Conservation (phyloP, 2,113 vertebrate species). For the Tautogolabrus adspersus region DNA sequence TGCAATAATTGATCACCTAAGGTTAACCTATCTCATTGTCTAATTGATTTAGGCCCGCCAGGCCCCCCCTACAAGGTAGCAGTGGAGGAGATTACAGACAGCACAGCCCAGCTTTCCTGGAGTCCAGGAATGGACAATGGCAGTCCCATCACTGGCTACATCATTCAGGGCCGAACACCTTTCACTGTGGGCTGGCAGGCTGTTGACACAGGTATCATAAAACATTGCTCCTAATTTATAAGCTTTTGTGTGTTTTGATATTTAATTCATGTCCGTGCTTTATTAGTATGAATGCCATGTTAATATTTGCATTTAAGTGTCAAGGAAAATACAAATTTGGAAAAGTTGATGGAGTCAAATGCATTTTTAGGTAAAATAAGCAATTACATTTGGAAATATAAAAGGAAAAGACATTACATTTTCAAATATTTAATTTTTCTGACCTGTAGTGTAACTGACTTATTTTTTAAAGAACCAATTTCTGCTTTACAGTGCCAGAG, state of each 20-base stretch:
- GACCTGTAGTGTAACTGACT: no score
- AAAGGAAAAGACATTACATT: no score
- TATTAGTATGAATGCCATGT: no score
- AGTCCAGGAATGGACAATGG: conserved; percentile 91
- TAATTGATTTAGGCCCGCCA: conserved; percentile 87
- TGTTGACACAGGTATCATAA: conserved; percentile 88
- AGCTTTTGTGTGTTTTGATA: conserved; percentile 2
- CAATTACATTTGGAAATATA: no score
- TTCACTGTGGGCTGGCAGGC: conserved; percentile 96
- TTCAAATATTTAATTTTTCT: no score
- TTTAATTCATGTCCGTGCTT: no score
- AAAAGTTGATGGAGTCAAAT: no score
- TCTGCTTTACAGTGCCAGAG: conserved; percentile 86
- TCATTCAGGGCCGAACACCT: conserved; percentile 90
- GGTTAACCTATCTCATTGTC: conserved; percentile 42
- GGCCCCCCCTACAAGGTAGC: conserved; percentile 89
- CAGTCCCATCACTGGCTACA: conserved; percentile 92
- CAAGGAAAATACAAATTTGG: no score
- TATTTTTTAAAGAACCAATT: not conserved
- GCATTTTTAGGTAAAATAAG: no score
- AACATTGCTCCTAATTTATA: not conserved
- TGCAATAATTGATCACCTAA: conserved; percentile 8
- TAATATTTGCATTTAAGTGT: no score
- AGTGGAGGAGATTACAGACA: conserved; percentile 94
- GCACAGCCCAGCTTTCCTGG: conserved; percentile 94